These are phyloP conservation scores for Drosophila parthenogenetica DNA, from an alignment of 2,888 invertebrate species.

Conservation along the genomic window DNA sequence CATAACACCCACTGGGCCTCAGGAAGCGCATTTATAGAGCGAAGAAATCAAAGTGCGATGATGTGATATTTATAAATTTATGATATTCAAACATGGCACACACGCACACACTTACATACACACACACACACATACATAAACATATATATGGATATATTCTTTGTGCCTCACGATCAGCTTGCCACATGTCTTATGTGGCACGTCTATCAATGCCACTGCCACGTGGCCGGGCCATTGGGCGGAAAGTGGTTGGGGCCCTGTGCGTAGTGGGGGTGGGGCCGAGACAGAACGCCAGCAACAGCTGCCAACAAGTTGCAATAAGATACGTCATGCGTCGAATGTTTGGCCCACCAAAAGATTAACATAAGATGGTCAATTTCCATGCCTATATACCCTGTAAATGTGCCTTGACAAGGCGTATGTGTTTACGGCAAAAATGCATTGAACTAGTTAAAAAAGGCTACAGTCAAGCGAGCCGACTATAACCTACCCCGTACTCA, in stretches of 20 bases:
- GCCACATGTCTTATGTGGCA: constrained; percentile 4
- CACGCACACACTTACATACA: no score
- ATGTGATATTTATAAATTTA: constrained; percentile 72
- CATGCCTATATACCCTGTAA: neutral
- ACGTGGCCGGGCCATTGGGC: neutral
- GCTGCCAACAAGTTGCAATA: constrained; percentile 23
- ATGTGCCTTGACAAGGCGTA: neutral
- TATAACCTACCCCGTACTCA: no score
- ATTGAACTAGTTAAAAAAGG: no score
- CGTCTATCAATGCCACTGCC: constrained; percentile 19
- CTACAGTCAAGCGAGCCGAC: no score
- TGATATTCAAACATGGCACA: constrained; percentile 51
- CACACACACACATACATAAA: no score
- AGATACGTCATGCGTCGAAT: constrained; percentile 9
- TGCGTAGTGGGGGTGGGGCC: neutral
- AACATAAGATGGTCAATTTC: constrained; percentile 6
- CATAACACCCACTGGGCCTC: no score
- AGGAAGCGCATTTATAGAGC: constrained; percentile 1
- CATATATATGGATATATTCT: no score
- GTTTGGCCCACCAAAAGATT: neutral
- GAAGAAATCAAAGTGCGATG: constrained; percentile 28
- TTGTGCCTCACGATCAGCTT: constrained; percentile 10
- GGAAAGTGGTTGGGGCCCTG: neutral
- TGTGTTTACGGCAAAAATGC: no score
- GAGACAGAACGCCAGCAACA: neutral